These are phyloP conservation scores for Pteronotus mesoamericanus DNA, from an alignment of 2,797 vertebrate genomes.

Conservation along the genomic window DNA sequence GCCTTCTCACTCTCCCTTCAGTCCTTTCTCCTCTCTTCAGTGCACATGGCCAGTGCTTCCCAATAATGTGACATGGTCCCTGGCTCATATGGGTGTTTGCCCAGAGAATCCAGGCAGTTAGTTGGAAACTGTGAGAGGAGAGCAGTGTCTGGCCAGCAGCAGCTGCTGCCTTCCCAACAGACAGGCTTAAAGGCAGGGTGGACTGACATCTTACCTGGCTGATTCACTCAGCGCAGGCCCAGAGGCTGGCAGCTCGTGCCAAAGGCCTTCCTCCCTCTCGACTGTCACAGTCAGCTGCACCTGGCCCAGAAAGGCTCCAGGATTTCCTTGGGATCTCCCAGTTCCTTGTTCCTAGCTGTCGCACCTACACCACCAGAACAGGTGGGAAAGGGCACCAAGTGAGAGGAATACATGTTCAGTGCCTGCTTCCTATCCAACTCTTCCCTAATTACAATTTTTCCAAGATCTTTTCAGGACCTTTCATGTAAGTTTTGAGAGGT, in stretches of 20 bases:
- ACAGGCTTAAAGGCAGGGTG: background rate
- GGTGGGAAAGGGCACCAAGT: background rate
- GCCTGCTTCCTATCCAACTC: background rate
- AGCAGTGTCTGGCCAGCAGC: background rate
- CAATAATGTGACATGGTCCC: background rate
- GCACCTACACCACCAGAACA: background rate
- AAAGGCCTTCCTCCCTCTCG: too few species aligned
- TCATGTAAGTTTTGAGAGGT: background rate
- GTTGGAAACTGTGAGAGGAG: background rate
- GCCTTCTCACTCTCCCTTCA: background rate
- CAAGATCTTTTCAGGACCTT: background rate
- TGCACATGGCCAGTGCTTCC: background rate
- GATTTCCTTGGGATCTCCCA: background rate
- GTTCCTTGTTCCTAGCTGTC: background rate
- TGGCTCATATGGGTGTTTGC: background rate
- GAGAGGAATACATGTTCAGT: background rate
- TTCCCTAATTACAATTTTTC: background rate
- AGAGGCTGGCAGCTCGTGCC: background rate
- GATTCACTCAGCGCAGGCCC: background rate
- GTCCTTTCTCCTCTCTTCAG: background rate
- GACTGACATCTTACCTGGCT: background rate
- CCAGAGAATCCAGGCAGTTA: background rate
- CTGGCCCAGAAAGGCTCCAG: fast-evolving
- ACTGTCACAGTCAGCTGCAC: background rate
- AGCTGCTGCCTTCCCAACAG: background rate